Percentiles rank a stretch among this genome's conserved stretches.
Conservation (phyloP, 2,888 invertebrate genomes). For the Choreutis nemorana region DNA sequence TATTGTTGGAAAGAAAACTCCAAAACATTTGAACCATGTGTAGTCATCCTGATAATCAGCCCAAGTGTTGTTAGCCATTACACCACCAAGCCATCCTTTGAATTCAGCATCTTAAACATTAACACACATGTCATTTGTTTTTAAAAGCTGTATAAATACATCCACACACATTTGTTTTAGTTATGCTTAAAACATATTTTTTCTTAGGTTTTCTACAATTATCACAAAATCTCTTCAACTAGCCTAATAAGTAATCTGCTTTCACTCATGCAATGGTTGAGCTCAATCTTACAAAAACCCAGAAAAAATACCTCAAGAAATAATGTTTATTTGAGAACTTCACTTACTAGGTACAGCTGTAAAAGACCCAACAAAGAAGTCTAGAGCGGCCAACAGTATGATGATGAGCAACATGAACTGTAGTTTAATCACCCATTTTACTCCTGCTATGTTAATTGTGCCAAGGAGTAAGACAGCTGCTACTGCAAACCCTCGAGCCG, state of each 20-base stretch:
- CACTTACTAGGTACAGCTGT: constrained; percentile 73
- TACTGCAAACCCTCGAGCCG: constrained; percentile 86
- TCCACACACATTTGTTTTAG: no score
- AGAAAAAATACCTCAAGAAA: no score
- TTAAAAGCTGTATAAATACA: constrained; percentile 13
- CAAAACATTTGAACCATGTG: constrained; percentile 95
- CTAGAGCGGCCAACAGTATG: constrained; percentile 86
- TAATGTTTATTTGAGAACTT: constrained; percentile 2
- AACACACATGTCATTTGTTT: background rate
- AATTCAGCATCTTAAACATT: constrained; percentile 74
- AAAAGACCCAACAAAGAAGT: constrained; percentile 94
- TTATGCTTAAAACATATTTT: no score
- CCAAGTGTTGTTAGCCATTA: constrained; percentile 83
- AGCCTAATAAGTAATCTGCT: no score
- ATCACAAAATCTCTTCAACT: no score
- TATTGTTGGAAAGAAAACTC: constrained; percentile 97
- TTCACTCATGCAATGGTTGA: no score
- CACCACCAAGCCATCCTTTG: constrained; percentile 84
- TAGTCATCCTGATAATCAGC: constrained; percentile 81
- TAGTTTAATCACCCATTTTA: constrained; percentile 97
- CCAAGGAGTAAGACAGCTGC: constrained; percentile 86
- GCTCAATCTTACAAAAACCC: no score
- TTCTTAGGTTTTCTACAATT: no score
- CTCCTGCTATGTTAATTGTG: constrained; percentile 93
- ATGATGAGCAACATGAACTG: constrained; percentile 90